These are phyloP conservation scores for Megaceryle maxima DNA, from an alignment of 2,113 vertebrate genomes.

Conservation along the genomic window DNA sequence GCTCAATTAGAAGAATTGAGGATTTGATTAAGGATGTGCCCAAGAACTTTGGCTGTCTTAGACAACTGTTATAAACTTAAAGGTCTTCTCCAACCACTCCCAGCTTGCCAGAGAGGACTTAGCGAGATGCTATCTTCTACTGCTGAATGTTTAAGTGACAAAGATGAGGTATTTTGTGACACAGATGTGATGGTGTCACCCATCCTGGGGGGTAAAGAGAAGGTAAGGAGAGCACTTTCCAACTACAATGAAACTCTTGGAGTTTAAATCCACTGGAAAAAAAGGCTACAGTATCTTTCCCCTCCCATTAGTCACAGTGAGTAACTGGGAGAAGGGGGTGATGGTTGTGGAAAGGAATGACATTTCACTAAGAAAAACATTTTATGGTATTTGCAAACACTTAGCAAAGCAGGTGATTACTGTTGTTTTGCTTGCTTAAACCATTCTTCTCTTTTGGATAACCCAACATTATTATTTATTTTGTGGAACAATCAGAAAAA, in stretches of 20 bases:
- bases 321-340: conserved; percentile 39
- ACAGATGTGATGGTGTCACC: not conserved
- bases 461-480: not conserved
- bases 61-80: not conserved
- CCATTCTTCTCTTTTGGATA: conserved; percentile 44
- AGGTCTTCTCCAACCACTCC: not conserved
- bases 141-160: not conserved
- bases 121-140: not conserved
- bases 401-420: conserved; percentile 49
- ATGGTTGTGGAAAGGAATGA: conserved; percentile 49
- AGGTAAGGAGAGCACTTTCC: not conserved
- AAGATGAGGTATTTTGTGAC: not conserved
- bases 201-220: not conserved
- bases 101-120: not conserved
- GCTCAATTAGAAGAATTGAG: conserved; percentile 12
- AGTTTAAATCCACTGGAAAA: not conserved
- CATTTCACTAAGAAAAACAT: not conserved
- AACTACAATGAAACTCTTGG: not conserved
- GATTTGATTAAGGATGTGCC: not conserved
- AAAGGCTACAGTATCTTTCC: not conserved
- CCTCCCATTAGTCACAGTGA: conserved; percentile 44
- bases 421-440: conserved; percentile 53
- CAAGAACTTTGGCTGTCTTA: not conserved
- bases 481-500: conserved; percentile 28
- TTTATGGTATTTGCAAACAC: conserved; percentile 45